Conservation (phyloP, 2,888 invertebrate species). For the Harpalus rubripes region DNA sequence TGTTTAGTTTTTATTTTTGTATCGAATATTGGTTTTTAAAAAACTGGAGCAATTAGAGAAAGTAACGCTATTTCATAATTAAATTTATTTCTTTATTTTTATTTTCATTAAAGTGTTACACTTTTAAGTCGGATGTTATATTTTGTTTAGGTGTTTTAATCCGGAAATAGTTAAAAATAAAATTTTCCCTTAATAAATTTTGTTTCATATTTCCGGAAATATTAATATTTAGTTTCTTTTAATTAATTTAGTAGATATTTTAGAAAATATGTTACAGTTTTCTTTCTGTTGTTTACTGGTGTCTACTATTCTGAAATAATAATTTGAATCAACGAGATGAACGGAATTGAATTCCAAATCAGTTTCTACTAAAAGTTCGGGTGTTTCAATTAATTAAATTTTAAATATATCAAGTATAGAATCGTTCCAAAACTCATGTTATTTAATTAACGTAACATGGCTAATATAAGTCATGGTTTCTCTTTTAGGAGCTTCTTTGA, state of each 20-base stretch:
- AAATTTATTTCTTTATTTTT: not conserved
- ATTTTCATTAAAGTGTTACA: too few relatives aligned
- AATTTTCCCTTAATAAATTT: not conserved
- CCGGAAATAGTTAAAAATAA: not conserved
- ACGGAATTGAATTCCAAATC: not conserved
- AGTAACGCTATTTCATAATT: not conserved
- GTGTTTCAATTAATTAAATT: too few relatives aligned
- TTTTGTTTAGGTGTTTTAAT: not conserved
- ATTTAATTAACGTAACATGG: too few relatives aligned
- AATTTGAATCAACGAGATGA: not conserved
- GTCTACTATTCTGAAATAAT: not conserved
- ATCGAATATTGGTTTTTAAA: not conserved
- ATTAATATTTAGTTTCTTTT: not conserved
- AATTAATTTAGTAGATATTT: not conserved
- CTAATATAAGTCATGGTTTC: too few relatives aligned
- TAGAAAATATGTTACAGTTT: not conserved
- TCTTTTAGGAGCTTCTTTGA: too few relatives aligned
- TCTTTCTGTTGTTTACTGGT: not conserved
- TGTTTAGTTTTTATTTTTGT: not conserved
- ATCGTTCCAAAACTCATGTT: not conserved
- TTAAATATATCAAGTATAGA: not conserved
- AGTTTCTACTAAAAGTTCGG: not conserved
- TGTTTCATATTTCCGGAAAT: not conserved
- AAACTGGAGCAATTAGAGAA: not conserved
- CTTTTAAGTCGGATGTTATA: not conserved